Evolutionary conservation across 2,888 invertebrate species (phyloP), one percentile per base, ranked within the genome.

Genomic region (Chromoteleia sp.): DNA sequence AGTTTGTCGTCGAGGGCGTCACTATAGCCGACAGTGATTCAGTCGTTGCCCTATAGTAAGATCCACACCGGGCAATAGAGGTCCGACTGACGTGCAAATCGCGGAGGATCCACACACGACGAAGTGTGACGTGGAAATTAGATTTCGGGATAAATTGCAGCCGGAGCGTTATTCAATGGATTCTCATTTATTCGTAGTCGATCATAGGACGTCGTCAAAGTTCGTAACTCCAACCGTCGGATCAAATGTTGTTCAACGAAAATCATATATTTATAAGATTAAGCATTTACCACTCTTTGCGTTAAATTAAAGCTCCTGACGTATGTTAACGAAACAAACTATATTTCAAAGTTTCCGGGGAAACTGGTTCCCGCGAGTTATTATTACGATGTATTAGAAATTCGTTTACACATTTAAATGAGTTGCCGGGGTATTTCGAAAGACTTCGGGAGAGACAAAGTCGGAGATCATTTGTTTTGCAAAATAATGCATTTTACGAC

Each of bases 1-100:
- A 84, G 83, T 85, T 85, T 84, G 82, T 81, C 73, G 58, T 83
- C 68, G 77, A 74, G 75, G 73, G 73, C 80, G 76, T 77, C 81
- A 61, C 81, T 79, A 76, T 70, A 74, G 67, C 50, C 76, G 70
- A 83, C 71, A 81, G 73, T 80, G 79, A 83, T 75, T 77, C 75
- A 73, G 59, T 71, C 74, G 56, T 70, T 48, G 59, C 65, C 74
- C 54, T 71, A 70, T 74, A 71, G 70, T 67, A 78, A 78, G 75
- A 82, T 70, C 52, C 58, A 30, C 73, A 25, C 56, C 54, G 56
- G 71, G 70, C 71, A 50, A 19, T 56, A 63, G 65, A 25, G 48
- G 76, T 79, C 73, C 71, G 68, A 63, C 82, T 80, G 79, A 80
- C 76, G 76, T 76, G 79, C 61, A 73, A 79, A 82, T 77, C 76